Conservation (phyloP, 2,797 vertebrate genomes). For the Coccyzus lansbergi region DNA sequence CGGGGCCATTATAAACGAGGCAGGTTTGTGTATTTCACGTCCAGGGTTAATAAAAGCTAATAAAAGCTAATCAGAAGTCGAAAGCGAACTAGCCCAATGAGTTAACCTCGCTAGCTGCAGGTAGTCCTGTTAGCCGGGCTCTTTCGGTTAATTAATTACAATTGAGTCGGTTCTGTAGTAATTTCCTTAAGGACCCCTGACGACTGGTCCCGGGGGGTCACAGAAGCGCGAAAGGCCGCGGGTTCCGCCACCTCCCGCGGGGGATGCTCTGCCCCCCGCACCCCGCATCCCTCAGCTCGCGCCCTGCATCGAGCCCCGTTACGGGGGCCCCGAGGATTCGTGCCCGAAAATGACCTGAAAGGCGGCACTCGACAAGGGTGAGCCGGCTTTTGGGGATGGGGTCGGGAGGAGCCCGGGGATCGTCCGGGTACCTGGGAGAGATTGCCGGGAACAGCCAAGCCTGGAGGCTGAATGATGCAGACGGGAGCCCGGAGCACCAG, state of each 20-base stretch:
- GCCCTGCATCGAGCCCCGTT: not conserved
- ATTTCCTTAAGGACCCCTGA: constrained; percentile 59
- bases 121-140: constrained; percentile 28
- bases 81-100: not conserved
- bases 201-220: not conserved
- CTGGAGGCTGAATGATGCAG: not conserved
- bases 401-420: not conserved
- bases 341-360: constrained; percentile 12
- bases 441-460: not conserved
- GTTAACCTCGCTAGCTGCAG: constrained; percentile 34
- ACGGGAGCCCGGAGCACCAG: constrained; percentile 20
- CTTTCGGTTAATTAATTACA: constrained; percentile 71
- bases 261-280: not conserved
- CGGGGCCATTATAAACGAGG: too few species aligned
- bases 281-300: not conserved
- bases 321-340: not conserved
- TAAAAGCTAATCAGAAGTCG: constrained; percentile 19
- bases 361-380: constrained; percentile 25
- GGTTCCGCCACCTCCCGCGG: not conserved
- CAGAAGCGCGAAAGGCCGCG: not conserved
- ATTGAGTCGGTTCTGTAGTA: constrained; percentile 47
- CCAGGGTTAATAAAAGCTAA: constrained; percentile 20
- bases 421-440: not conserved
- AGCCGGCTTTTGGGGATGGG: not conserved
- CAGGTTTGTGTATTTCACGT: not conserved